Conservation (phyloP, 2,113 vertebrate species). For the Oncorhynchus clarkii region DNA sequence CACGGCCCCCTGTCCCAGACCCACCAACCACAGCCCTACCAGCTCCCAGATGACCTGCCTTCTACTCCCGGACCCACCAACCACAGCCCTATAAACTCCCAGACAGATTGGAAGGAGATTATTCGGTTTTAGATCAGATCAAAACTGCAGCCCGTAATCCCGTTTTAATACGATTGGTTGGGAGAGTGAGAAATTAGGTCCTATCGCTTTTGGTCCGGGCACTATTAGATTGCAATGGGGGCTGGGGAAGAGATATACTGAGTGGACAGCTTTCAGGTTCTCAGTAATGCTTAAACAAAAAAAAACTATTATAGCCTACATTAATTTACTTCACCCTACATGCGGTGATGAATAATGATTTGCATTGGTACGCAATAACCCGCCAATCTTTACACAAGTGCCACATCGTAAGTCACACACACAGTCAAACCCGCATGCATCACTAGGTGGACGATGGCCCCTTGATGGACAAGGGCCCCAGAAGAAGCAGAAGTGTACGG, state of each 20-base stretch:
- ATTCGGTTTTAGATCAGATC: conserved; percentile 14
- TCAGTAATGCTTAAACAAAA: background rate
- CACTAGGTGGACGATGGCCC: conserved; percentile 55
- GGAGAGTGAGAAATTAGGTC: conserved; percentile 37
- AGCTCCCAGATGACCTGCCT: too few relatives aligned
- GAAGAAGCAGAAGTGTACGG: conserved; percentile 60
- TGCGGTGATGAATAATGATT: conserved; percentile 38
- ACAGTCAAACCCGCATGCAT: conserved; percentile 15
- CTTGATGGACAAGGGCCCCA: conserved; percentile 59
- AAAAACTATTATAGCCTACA: conserved; percentile 22
- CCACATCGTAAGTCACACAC: conserved; percentile 51
- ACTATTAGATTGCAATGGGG: conserved; percentile 23
- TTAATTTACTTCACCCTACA: conserved; percentile 2
- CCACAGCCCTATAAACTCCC: background rate
- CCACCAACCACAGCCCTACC: background rate
- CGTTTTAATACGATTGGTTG: conserved; percentile 31
- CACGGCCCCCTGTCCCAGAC: background rate
- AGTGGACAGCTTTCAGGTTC: conserved; percentile 38
- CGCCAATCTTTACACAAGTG: conserved; percentile 23
- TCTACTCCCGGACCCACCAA: background rate
- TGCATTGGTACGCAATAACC: conserved; percentile 46
- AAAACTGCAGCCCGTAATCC: conserved; percentile 13
- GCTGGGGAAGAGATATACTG: conserved; percentile 11
- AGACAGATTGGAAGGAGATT: conserved; percentile 7
- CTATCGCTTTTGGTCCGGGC: conserved; percentile 33